A percentile compares a stretch with the other conserved stretches of the same genome.
phyloP scores from a whole-genome alignment of 2,797 vertebrate species.

The Betta splendens region DNA sequence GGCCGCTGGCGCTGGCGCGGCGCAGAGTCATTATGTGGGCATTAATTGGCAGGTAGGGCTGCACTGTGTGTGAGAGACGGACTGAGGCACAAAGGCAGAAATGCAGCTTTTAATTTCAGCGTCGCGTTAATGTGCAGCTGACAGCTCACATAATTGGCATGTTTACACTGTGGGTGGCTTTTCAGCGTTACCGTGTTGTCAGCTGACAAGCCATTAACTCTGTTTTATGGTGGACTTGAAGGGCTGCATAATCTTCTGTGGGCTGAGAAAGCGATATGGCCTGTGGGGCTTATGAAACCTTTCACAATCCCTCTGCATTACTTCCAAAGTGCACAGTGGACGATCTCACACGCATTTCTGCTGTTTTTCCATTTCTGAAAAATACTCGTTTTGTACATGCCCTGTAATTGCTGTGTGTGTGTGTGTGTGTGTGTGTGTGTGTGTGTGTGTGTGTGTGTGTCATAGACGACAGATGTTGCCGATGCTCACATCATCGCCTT shows the following conservation, averaged over 20 bases:
- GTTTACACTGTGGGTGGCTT: constrained; percentile 47
- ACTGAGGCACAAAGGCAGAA: constrained; percentile 7
- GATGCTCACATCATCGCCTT: constrained; percentile 1
- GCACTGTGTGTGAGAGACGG: background rate
- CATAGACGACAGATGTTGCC: constrained; percentile 11
- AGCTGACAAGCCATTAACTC: constrained; percentile 49
- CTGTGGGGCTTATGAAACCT: constrained; percentile 35
- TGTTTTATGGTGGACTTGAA: constrained; percentile 8
- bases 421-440: background rate
- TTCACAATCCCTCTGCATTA: constrained; percentile 25
- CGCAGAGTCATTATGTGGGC: background rate
- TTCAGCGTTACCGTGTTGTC: constrained; percentile 33
- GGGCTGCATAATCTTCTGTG: constrained; percentile 36
- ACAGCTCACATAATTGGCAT: constrained; percentile 44
- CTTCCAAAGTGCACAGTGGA: constrained; percentile 20
- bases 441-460: background rate
- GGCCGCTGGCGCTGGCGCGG: background rate
- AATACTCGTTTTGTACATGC: constrained; percentile 21
- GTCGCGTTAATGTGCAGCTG: constrained; percentile 23
- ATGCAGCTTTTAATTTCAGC: background rate
- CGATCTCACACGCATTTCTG: constrained; percentile 6
- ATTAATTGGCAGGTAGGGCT: constrained; percentile 2
- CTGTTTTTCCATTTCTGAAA: constrained; percentile 23
- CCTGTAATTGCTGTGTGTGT: too few species aligned
- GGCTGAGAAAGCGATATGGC: constrained; percentile 26